Base-by-base conservation (phyloP, 53 echinoderm and acorn worm genomes). In the Holothuria leucospilota region DNA sequence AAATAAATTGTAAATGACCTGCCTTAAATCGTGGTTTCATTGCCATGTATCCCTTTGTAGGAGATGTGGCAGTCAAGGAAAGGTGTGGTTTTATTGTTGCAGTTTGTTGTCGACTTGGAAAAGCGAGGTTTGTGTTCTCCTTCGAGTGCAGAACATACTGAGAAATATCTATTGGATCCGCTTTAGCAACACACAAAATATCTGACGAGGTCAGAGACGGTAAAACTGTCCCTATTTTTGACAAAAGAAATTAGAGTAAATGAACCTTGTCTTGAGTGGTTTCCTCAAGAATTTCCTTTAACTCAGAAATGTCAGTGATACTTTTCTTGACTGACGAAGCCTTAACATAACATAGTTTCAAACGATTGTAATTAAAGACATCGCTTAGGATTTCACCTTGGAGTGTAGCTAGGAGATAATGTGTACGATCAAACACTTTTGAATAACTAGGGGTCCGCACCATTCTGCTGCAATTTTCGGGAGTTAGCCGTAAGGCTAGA, bases 391-490 rank as follows among this genome's bases (percentile, higher is more conserved):
- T 51, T 68, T 82, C 70, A 39, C 88, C 88, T 69, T 88, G 67
- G 0, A 88, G 12, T 26, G 82, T 88, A 9, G 82, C n/a, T n/a
- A n/a, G n/a, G n/a, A n/a, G n/a, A n/a, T n/a, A n/a, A n/a, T n/a
- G n/a, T n/a, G n/a, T n/a, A 10, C 88, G 62, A 88, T 88, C 83
- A 0, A 88, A 15, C 2, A 88, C 62, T 63, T 88, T 21, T 88
- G 72, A 7, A 82, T 46, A 6, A 88, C 72, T 14, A 88, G 26
- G 11, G 72, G 88, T 10, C 88, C 88, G 40, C 68, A 53, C 88
- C 88, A 88, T 15, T 82, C 88, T 21, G 83, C 88, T 52, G 68
- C 20, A 34, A 86, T 86, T 86, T 86, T 86, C 63, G 24, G 1
- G 86, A 86, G 39, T 77, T 86, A 24, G 86, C 73, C n/a, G n/a